Evolutionary conservation across 2,888 invertebrate species (phyloP).

Genomic region (Spisula subtruncata): DNA sequence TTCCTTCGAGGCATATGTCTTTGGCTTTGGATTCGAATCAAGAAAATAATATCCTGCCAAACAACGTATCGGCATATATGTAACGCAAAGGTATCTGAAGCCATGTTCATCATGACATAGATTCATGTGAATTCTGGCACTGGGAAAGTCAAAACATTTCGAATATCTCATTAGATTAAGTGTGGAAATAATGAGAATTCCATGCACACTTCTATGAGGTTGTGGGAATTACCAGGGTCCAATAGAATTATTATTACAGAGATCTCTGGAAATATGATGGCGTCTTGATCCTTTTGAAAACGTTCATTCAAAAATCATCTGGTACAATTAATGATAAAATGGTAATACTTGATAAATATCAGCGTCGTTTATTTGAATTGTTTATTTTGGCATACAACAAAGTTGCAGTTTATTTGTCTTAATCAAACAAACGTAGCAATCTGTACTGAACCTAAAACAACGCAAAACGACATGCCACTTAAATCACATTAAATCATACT

Average conservation of each 20-base stretch:
- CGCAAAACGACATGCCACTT: too few relatives aligned
- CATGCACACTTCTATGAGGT: conserved; percentile 2
- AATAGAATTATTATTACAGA: not conserved
- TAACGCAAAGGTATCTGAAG: not conserved
- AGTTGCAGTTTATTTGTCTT: conserved; percentile 1
- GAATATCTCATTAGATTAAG: not conserved
- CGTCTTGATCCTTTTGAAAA: conserved; percentile 5
- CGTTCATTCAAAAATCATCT: conserved; percentile 16
- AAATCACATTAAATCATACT: too few relatives aligned
- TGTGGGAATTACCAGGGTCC: not conserved
- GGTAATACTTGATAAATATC: conserved; percentile 4
- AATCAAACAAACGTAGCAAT: not conserved
- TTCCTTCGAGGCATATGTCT: too few relatives aligned
- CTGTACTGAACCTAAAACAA: too few relatives aligned
- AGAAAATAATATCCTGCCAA: too few relatives aligned
- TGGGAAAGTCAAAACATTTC: not conserved
- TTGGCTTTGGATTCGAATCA: too few relatives aligned
- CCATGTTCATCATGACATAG: not conserved
- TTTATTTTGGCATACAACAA: not conserved
- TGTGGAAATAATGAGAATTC: not conserved
- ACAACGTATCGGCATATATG: not conserved
- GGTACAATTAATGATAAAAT: not conserved
- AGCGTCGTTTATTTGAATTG: not conserved
- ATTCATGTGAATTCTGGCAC: not conserved
- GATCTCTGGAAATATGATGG: not conserved